Percentiles rank a stretch among this genome's conserved stretches.
phyloP scores from a whole-genome alignment of 2,888 invertebrate genomes.

The Rhingia rostrata region DNA sequence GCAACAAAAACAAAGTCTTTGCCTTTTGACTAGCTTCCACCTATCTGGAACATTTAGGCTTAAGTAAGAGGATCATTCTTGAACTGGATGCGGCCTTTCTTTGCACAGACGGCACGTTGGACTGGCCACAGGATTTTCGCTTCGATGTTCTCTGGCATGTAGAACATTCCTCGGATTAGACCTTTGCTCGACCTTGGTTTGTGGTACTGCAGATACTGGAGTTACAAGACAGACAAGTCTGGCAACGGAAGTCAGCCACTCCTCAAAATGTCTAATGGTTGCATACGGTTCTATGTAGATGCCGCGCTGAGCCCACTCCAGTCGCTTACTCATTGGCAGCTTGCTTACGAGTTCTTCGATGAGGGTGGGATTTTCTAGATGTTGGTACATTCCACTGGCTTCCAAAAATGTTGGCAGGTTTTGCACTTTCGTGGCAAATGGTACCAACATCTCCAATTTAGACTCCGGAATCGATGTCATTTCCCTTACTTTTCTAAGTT shows the following conservation, averaged over 20 bases:
- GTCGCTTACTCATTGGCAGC: conserved; percentile 47
- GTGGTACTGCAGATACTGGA: background rate
- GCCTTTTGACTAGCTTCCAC: conserved; percentile 11
- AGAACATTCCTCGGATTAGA: background rate
- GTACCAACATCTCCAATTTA: conserved; percentile 44
- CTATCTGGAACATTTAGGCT: conserved; percentile 2
- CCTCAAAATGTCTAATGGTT: conserved; percentile 22
- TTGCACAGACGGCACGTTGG: conserved; percentile 2
- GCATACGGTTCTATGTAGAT: conserved; percentile 14
- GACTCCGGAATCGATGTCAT: conserved; percentile 52
- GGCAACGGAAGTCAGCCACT: conserved; percentile 16
- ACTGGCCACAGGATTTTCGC: background rate
- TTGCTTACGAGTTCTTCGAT: conserved; percentile 48
- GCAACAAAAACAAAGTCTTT: conserved; percentile 12
- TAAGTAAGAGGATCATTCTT: conserved; percentile 3
- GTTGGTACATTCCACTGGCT: conserved; percentile 35
- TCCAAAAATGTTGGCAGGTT: conserved; percentile 27
- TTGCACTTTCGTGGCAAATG: conserved; percentile 44
- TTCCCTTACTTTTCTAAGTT: conserved; percentile 58
- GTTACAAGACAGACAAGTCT: conserved; percentile 18
- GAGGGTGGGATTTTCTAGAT: conserved; percentile 37
- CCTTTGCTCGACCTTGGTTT: background rate
- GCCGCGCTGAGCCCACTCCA: conserved; percentile 39
- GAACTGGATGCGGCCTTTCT: conserved; percentile 5
- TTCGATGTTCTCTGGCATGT: background rate